phyloP scores from a whole-genome alignment of 2,888 invertebrate genomes.

The Cantharis rufa region DNA sequence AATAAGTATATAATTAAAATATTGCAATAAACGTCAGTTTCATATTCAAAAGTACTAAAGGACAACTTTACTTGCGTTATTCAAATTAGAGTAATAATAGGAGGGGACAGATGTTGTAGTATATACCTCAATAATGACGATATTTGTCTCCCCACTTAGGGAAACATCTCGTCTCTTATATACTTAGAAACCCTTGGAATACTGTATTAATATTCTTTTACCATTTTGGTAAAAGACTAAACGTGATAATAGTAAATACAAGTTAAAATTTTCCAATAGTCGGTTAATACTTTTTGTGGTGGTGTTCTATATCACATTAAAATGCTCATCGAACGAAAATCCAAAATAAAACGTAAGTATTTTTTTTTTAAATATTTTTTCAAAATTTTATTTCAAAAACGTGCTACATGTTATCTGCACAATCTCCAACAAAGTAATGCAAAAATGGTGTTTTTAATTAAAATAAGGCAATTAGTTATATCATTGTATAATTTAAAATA shows the following conservation, averaged over 20 bases:
- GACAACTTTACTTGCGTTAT: background rate
- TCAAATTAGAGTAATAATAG: background rate
- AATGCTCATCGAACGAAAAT: background rate
- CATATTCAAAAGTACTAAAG: background rate
- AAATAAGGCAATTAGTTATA: background rate
- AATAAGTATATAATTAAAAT: background rate
- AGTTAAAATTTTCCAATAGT: background rate
- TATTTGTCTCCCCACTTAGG: background rate
- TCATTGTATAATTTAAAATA: background rate
- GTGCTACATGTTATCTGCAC: background rate
- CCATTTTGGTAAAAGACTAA: background rate
- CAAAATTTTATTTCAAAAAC: background rate
- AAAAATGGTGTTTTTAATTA: background rate
- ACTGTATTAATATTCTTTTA: background rate
- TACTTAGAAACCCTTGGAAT: background rate
- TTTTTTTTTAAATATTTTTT: background rate
- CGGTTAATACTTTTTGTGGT: background rate
- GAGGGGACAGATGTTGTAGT: background rate
- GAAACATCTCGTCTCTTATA: background rate
- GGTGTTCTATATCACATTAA: background rate
- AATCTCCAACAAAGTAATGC: background rate
- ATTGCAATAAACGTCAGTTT: background rate
- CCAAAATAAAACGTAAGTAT: slow-evolving; percentile 1
- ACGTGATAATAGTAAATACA: background rate
- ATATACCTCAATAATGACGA: background rate